These are phyloP conservation scores for Borostomias antarcticus DNA, from an alignment of 2,797 vertebrate genomes.

Conservation along the genomic window DNA sequence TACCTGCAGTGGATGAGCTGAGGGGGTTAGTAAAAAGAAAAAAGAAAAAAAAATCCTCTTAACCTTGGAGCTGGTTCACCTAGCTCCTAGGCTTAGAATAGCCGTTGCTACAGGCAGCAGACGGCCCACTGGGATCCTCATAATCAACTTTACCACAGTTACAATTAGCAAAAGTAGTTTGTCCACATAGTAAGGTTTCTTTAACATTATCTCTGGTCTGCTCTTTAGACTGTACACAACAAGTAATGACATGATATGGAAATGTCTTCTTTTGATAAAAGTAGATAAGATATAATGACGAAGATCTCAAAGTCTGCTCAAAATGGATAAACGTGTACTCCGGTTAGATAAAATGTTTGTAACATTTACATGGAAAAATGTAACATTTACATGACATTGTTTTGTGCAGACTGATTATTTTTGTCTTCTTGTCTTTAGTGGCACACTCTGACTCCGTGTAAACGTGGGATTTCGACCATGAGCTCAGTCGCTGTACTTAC, in stretches of 20 bases:
- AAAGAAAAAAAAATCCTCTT: constrained; percentile 81
- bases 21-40: constrained; percentile 57
- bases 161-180: neutral
- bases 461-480: constrained; percentile 94
- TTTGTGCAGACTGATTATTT: constrained; percentile 10
- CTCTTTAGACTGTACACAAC: neutral
- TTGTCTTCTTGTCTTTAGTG: constrained; percentile 73
- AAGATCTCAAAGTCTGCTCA: constrained; percentile 61
- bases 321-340: constrained; percentile 38
- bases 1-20: constrained; percentile 40
- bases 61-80: constrained; percentile 54
- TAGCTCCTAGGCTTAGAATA: constrained; percentile 55
- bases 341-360: constrained; percentile 10
- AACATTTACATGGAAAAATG: constrained; percentile 14
- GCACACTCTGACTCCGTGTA: constrained; percentile 95
- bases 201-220: constrained; percentile 11
- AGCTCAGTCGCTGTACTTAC: constrained; percentile 99
- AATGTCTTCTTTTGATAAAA: constrained; percentile 42
- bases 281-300: constrained; percentile 55
- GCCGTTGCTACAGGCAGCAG: constrained; percentile 29
- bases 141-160: constrained; percentile 19
- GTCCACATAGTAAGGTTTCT: neutral
- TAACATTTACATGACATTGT: constrained; percentile 10
- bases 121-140: constrained; percentile 33
- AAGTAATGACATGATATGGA: constrained; percentile 19